phyloP scores from a whole-genome alignment of 2,113 vertebrate species.

The Heterocephalus glaber region DNA sequence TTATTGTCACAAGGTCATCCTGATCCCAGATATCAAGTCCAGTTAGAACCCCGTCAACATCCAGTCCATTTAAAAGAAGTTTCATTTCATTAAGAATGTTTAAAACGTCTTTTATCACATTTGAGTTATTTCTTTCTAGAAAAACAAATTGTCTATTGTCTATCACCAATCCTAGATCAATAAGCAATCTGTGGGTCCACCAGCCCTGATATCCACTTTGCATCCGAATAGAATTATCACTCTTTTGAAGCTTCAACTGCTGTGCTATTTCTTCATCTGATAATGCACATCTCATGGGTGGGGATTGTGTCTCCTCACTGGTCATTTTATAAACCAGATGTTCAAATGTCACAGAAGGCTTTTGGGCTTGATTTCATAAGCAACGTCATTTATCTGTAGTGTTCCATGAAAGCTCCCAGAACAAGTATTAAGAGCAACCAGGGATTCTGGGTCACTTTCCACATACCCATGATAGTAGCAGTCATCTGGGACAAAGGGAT shows the following conservation, averaged over 20 bases:
- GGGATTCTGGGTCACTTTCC: slow-evolving; percentile 66
- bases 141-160: not conserved
- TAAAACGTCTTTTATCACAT: not conserved
- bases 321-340: slow-evolving; percentile 68
- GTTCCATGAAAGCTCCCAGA: slow-evolving; percentile 52
- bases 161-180: slow-evolving; percentile 13
- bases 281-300: not conserved
- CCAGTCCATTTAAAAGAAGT: not conserved
- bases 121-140: not conserved
- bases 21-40: slow-evolving; percentile 41
- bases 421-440: slow-evolving; percentile 66
- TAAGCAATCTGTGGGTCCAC: not conserved
- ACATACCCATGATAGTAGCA: slow-evolving; percentile 80
- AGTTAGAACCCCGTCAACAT: not conserved
- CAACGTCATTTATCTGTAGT: slow-evolving; percentile 56
- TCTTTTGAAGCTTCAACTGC: not conserved
- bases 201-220: not conserved
- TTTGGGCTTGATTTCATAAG: slow-evolving; percentile 71
- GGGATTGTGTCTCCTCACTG: not conserved
- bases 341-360: slow-evolving; percentile 38
- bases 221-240: not conserved
- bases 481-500: slow-evolving; percentile 66
- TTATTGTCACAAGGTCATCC: not conserved
- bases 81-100: not conserved
- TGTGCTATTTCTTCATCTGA: not conserved